Conservation (phyloP, 2,797 vertebrate genomes). For the Hydrocynus forskahlii region DNA sequence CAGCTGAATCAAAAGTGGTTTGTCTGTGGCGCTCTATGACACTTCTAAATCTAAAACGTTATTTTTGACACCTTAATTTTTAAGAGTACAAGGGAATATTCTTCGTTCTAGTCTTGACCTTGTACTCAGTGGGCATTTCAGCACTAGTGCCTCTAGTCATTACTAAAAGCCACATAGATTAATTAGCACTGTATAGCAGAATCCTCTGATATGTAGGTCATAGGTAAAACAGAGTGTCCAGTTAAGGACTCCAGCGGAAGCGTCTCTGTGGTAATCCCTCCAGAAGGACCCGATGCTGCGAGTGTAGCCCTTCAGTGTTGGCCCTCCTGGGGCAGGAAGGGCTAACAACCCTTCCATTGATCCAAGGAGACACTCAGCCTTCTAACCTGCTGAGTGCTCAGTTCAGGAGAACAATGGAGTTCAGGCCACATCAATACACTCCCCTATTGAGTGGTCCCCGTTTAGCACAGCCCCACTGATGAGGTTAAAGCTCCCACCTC, state of each 20-base stretch:
- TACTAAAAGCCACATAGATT: slow-evolving; percentile 17
- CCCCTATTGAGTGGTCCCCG: slow-evolving; percentile 80
- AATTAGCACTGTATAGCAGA: slow-evolving; percentile 19
- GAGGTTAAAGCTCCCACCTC: slow-evolving; percentile 77
- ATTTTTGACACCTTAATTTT: too few relatives aligned
- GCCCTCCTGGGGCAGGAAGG: slow-evolving; percentile 69
- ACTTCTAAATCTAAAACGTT: too few relatives aligned
- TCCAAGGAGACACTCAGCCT: slow-evolving; percentile 79
- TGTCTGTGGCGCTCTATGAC: too few relatives aligned
- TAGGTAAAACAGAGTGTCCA: slow-evolving; percentile 16
- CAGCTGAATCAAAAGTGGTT: too few relatives aligned
- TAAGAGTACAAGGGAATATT: neutral
- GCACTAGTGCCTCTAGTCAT: neutral
- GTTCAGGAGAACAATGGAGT: slow-evolving; percentile 83
- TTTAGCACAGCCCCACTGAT: slow-evolving; percentile 82
- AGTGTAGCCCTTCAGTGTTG: slow-evolving; percentile 42
- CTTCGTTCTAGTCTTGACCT: neutral
- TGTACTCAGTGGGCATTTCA: neutral
- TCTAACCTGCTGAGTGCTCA: slow-evolving; percentile 86
- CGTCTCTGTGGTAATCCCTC: slow-evolving; percentile 45
- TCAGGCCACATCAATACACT: slow-evolving; percentile 79
- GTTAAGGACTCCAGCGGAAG: slow-evolving; percentile 36
- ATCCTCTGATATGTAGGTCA: slow-evolving; percentile 36
- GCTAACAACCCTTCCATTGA: slow-evolving; percentile 80
- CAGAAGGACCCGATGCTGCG: slow-evolving; percentile 28